A percentile compares a stretch with the other conserved stretches of the same genome.
Evolutionary conservation across 2,888 invertebrate species (phyloP).

Genomic region (Peribatodes rhomboidaria): DNA sequence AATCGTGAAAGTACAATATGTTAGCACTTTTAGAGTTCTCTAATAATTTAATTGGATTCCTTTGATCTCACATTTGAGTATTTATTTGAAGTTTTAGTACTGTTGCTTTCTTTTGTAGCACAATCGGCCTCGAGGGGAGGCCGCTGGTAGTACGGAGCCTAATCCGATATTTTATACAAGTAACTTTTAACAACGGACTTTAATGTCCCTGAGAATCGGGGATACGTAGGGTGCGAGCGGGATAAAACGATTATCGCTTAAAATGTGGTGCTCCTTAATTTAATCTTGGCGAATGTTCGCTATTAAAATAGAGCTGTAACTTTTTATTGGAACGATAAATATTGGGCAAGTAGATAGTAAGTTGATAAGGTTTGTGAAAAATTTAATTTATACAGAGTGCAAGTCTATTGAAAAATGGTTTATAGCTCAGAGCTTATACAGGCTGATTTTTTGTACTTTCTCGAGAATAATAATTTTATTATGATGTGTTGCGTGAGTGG

Average conservation of each 20-base stretch:
- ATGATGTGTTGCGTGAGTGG: no score
- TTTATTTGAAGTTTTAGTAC: constrained; percentile 6
- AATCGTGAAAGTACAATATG: no score
- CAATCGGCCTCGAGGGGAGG: constrained; percentile 63
- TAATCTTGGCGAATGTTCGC: constrained; percentile 36
- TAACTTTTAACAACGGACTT: constrained; percentile 45
- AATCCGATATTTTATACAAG: constrained; percentile 63
- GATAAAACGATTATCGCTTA: constrained; percentile 37
- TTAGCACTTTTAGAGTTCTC: no score
- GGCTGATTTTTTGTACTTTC: no score
- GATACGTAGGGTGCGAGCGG: constrained; percentile 36
- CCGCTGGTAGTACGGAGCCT: constrained; percentile 45
- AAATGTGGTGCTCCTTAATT: constrained; percentile 38
- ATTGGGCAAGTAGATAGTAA: constrained; percentile 2
- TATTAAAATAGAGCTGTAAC: constrained; percentile 35
- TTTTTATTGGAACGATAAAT: constrained; percentile 32
- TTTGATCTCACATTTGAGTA: background rate
- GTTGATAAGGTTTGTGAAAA: background rate
- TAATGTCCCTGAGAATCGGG: constrained; percentile 46
- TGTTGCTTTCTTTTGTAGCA: constrained; percentile 24
- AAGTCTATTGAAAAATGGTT: no score
- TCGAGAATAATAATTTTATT: no score
- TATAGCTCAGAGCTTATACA: no score
- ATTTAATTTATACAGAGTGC: no score
- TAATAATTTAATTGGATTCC: background rate